Evolutionary conservation across 2,113 vertebrate species (phyloP).

Genomic region (Carlito syrichta): DNA sequence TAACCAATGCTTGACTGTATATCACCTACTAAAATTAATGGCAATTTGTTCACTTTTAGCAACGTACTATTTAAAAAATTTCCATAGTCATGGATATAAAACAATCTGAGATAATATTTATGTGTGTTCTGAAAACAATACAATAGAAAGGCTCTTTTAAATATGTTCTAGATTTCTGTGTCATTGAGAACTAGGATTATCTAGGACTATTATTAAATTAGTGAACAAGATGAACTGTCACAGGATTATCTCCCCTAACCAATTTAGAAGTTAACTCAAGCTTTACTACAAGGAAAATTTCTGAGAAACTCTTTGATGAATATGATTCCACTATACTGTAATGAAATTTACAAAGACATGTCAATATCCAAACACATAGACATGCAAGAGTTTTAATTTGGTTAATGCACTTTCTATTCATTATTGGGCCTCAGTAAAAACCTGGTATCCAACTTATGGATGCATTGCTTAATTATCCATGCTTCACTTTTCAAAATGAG

Average conservation of each 20-base stretch:
- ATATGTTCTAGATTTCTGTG: neutral
- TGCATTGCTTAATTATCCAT: constrained; percentile 82
- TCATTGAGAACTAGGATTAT: neutral
- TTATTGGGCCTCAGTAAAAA: constrained; percentile 78
- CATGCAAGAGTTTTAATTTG: constrained; percentile 79
- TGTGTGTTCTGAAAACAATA: neutral
- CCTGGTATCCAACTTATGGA: constrained; percentile 76
- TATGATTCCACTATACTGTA: constrained; percentile 40
- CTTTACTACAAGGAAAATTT: constrained; percentile 61
- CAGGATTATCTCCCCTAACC: neutral
- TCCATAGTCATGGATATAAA: neutral
- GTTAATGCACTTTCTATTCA: constrained; percentile 84
- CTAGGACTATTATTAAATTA: neutral
- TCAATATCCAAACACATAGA: constrained; percentile 72
- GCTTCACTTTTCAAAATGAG: constrained; percentile 79
- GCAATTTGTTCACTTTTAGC: neutral
- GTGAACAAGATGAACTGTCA: constrained; percentile 4
- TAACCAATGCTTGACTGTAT: neutral
- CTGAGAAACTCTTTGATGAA: constrained; percentile 72
- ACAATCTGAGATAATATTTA: constrained; percentile 37
- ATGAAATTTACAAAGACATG: constrained; percentile 77
- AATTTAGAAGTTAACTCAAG: constrained; percentile 44
- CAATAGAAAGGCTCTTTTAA: neutral
- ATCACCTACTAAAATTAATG: neutral
- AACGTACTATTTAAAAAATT: neutral